Evolutionary conservation across 2,113 vertebrate genomes (phyloP).

Genomic region (Pseudopipra pipra): DNA sequence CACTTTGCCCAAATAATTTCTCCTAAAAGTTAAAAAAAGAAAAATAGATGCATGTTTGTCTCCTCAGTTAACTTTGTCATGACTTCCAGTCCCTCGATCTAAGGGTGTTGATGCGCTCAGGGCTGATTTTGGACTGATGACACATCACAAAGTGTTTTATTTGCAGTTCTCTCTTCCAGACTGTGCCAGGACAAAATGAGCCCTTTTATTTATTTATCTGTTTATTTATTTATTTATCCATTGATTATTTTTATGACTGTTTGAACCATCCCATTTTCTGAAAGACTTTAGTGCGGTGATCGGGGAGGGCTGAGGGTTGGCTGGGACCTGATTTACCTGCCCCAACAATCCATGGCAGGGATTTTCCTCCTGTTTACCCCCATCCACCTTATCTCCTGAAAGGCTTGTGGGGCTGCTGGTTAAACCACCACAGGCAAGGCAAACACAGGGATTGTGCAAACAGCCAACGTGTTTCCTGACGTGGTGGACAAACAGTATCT

Average conservation of each 20-base stretch:
- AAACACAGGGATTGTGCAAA: conserved; percentile 27
- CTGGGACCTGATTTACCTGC: not conserved
- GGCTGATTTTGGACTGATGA: not conserved
- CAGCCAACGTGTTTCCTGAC: not conserved
- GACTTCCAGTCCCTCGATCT: not conserved
- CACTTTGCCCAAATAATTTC: not conserved
- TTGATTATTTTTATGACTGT: not conserved
- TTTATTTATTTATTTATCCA: not conserved
- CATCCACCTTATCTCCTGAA: not conserved
- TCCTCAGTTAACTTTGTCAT: not conserved
- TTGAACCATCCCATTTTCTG: not conserved
- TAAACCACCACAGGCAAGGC: not conserved
- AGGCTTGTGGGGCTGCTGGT: not conserved
- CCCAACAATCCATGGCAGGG: not conserved
- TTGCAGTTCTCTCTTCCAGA: not conserved
- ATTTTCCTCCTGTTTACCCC: not conserved
- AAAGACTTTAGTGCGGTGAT: not conserved
- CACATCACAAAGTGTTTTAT: not conserved
- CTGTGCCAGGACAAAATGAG: not conserved
- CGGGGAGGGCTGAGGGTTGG: not conserved
- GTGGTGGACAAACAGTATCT: not conserved
- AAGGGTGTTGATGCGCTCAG: not conserved
- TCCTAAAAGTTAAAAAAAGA: not conserved
- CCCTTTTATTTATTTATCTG: not conserved
- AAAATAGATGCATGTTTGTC: not conserved